A percentile compares a stretch with the other conserved stretches of the same genome.
Evolutionary conservation across 2,797 vertebrate species (phyloP).

Genomic region (Eidolon dupreanum): DNA sequence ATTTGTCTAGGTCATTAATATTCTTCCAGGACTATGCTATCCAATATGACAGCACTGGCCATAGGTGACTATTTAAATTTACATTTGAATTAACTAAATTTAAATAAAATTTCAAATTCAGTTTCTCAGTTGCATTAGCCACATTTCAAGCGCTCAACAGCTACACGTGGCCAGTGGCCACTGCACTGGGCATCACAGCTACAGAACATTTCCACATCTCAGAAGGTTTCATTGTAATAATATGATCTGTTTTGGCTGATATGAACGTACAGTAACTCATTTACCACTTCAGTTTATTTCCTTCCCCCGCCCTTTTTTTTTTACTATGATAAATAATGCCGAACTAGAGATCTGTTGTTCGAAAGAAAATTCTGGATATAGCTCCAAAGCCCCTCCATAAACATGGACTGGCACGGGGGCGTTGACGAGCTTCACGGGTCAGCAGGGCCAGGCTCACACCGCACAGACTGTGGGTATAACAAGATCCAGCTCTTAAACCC

Average conservation of each 20-base stretch:
- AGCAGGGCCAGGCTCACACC: background rate
- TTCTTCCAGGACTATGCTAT: background rate
- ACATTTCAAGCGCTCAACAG: background rate
- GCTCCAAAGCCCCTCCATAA: background rate
- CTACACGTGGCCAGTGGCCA: background rate
- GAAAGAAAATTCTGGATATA: background rate
- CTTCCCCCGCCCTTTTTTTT: background rate
- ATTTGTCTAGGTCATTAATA: background rate
- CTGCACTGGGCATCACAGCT: background rate
- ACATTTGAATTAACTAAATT: background rate
- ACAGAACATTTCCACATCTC: background rate
- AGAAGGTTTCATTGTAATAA: background rate
- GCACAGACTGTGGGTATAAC: fast-evolving
- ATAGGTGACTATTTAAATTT: background rate
- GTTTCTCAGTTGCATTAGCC: background rate
- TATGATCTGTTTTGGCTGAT: background rate
- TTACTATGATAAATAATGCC: background rate
- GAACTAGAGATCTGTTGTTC: background rate
- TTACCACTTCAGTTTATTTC: background rate
- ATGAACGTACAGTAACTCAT: background rate
- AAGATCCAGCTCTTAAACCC: background rate
- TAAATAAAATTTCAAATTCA: background rate
- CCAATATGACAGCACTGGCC: background rate
- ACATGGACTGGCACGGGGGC: too few species aligned
- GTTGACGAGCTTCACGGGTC: background rate